Conservation (phyloP, 2,113 vertebrate species). For the Leucopsar rothschildi region DNA sequence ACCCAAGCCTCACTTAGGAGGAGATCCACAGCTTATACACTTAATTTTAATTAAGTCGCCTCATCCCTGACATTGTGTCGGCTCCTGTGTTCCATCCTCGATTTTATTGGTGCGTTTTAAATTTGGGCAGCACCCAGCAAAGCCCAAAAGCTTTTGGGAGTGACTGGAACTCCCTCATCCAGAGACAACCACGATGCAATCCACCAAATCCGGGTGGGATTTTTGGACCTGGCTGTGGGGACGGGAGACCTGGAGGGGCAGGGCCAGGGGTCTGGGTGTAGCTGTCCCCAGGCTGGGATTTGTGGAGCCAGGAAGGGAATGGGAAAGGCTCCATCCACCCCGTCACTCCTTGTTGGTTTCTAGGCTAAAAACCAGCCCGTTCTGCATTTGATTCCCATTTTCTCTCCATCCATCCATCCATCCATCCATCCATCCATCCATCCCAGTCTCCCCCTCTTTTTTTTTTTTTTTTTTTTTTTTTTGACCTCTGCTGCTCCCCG, state of each 20-base stretch:
- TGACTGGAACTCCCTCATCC: not conserved
- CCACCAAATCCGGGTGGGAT: not conserved
- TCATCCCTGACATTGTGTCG: fast-evolving
- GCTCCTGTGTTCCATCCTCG: no score
- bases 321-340: not conserved
- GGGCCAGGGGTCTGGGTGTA: not conserved
- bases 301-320: not conserved
- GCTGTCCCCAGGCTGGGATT: not conserved
- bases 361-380: fast-evolving
- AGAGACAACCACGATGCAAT: fast-evolving
- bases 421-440: not conserved
- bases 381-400: not conserved
- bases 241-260: not conserved
- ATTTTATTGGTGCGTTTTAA: fast-evolving
- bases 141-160: not conserved
- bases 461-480: not conserved
- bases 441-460: not conserved
- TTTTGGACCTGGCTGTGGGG: not conserved
- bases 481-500: not conserved
- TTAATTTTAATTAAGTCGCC: fast-evolving
- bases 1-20: not conserved
- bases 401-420: not conserved
- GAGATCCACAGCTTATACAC: fast-evolving
- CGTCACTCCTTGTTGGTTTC: fast-evolving
- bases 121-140: not conserved